A percentile compares a stretch with the other conserved stretches of the same genome.
Conservation (phyloP, 1,140 invertebrate species). For the Calycopis cecrops region DNA sequence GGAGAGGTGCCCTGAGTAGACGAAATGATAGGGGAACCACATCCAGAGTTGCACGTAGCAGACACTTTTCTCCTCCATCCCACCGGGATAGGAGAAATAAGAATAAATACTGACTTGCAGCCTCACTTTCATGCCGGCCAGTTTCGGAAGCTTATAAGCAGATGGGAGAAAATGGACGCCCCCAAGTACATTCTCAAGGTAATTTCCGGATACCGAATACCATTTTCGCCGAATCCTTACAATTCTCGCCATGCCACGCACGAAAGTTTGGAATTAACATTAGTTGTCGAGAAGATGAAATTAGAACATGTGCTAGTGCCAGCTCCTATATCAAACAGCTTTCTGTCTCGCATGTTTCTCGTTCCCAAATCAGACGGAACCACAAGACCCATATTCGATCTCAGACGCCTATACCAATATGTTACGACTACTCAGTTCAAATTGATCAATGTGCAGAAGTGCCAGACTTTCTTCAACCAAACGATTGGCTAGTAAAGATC, state of each 20-base stretch:
- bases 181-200: neutral
- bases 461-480: slow-evolving; percentile 10
- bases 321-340: neutral
- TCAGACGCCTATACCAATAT: neutral
- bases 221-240: neutral
- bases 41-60: neutral
- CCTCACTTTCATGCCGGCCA: slow-evolving; percentile 1
- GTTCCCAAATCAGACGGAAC: slow-evolving; percentile 4
- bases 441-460: neutral
- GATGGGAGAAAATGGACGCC: neutral
- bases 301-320: slow-evolving; percentile 1
- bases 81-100: too few relatives aligned
- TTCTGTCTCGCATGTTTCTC: slow-evolving; percentile 1
- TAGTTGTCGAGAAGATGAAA: neutral
- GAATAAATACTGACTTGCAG: neutral
- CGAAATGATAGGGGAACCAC: neutral
- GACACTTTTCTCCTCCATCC: too few relatives aligned
- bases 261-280: neutral
- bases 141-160: neutral
- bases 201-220: neutral
- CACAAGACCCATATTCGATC: neutral
- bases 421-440: neutral
- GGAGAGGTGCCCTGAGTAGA: neutral
- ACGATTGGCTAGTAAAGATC: slow-evolving; percentile 6
- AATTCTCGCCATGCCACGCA: neutral